These are phyloP conservation scores for Mastacembelus armatus DNA, from an alignment of 2,797 vertebrate species.

Conservation along the genomic window DNA sequence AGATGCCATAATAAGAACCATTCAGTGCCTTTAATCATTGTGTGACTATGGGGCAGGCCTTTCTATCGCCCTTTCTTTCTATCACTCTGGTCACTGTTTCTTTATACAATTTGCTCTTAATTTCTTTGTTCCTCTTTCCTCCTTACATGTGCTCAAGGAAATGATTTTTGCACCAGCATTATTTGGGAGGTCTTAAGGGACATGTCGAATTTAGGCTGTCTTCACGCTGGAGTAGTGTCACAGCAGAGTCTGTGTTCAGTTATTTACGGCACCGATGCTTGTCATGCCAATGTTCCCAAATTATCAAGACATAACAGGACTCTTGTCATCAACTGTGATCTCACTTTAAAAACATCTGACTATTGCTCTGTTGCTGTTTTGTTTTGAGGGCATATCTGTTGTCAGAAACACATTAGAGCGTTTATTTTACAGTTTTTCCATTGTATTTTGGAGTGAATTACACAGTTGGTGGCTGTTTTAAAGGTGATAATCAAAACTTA, in stretches of 20 bases:
- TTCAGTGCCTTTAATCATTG: slow-evolving; percentile 83
- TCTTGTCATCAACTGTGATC: slow-evolving; percentile 61
- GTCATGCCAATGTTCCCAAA: slow-evolving; percentile 68
- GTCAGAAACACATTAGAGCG: slow-evolving; percentile 8
- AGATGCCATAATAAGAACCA: slow-evolving; percentile 89
- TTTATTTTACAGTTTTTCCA: slow-evolving; percentile 15
- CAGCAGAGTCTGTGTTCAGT: slow-evolving; percentile 71
- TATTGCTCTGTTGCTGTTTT: slow-evolving; percentile 32
- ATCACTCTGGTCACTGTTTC: slow-evolving; percentile 15
- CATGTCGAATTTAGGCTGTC: slow-evolving; percentile 55
- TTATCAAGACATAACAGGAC: slow-evolving; percentile 71
- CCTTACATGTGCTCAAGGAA: slow-evolving; percentile 32
- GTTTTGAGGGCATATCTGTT: slow-evolving; percentile 49
- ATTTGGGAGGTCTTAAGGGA: slow-evolving; percentile 64
- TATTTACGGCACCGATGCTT: slow-evolving; percentile 69
- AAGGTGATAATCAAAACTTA: background rate
- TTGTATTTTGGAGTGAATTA: slow-evolving; percentile 20
- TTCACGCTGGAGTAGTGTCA: slow-evolving; percentile 64
- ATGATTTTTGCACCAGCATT: slow-evolving; percentile 17
- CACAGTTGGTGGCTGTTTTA: background rate
- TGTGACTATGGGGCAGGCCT: slow-evolving; percentile 56
- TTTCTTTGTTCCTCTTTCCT: slow-evolving; percentile 19
- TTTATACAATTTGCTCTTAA: slow-evolving; percentile 23
- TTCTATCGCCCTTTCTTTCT: slow-evolving; percentile 31
- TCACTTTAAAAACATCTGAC: slow-evolving; percentile 56